Evolutionary conservation across 2,113 vertebrate genomes (phyloP), one percentile per base, ranked within the genome.

Genomic region (Anoplopoma fimbria): DNA sequence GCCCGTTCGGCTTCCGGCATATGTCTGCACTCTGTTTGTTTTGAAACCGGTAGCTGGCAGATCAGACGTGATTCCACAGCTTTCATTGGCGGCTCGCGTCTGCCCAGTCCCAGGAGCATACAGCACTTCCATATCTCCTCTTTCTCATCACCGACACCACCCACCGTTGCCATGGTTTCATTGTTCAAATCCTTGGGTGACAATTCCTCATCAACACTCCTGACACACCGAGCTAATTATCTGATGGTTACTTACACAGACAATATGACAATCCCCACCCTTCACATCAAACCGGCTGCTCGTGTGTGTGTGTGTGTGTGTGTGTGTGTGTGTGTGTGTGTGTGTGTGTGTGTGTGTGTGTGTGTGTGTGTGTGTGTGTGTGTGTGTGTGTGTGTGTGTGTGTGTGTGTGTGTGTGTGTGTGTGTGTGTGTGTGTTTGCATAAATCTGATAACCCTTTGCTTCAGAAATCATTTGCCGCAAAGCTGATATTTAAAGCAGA

Each of bases 101-200:
- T 58, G 62, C 31, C 69, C 69, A n/a, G 31, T 80, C 71, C 58
- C 68, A 42, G 68, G 68, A 64, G 68, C 15, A 67, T 63, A 77
- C 60, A 49, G 33, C 49, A 45, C 45, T 55, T 55, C 17, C 36
- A 69, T 60, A 57, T 78, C 58, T 68, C 23, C 55, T 71, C 71
- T 71, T 47, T 36, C 60, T 77, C 74, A 75, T 81, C 62, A n/a
- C n/a, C 49, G 14, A 23, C 31, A 58, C 23, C n/a, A 19, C 17
- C 69, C 65, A n/a, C 63, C 1, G 77, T 90, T 90, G 83, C 83
- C 72, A 90, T 89, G 84, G 82, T 87, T 86, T 87, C 87, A n/a
- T 40, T 10, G 51, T 61, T 88, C 64, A 86, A 84, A 81, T 81
- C 86, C 83, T 68, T n/a, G 38, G 71, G 51, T 84, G 84, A 88